Evolutionary conservation across 2,113 vertebrate species (phyloP).

Genomic region (Bubo bubo): DNA sequence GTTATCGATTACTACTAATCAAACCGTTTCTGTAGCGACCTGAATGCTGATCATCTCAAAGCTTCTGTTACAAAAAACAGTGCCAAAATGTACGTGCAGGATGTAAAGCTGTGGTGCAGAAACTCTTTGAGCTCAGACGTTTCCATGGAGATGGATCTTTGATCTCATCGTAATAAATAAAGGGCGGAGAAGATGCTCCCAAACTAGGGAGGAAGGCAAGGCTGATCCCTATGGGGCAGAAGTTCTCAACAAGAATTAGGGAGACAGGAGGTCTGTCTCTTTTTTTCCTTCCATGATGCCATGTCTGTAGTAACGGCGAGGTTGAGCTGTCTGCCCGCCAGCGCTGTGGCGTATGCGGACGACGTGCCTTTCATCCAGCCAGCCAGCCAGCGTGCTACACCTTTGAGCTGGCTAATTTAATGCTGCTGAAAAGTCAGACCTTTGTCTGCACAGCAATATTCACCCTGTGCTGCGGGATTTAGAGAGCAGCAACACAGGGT

Average conservation of each 20-base stretch:
- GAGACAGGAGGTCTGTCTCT: background rate
- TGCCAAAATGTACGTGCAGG: background rate
- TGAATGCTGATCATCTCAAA: background rate
- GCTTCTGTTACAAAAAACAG: background rate
- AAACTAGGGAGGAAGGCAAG: background rate
- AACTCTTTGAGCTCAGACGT: conserved; percentile 58
- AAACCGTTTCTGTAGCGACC: background rate
- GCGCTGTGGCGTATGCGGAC: background rate
- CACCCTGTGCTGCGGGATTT: background rate
- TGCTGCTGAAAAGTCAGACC: background rate
- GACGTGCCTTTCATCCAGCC: background rate
- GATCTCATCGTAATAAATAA: conserved; percentile 47
- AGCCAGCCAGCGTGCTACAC: background rate
- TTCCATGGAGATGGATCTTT: conserved; percentile 75
- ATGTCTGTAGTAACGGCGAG: background rate
- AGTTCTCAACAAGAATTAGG: background rate
- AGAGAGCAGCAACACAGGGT: accelerated
- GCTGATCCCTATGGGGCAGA: background rate
- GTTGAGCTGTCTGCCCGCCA: background rate
- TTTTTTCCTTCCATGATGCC: background rate
- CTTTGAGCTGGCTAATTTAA: background rate
- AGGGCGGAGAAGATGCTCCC: conserved; percentile 39
- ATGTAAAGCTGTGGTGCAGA: conserved; percentile 46
- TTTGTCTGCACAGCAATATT: background rate
- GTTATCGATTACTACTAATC: background rate